Evolutionary conservation across 2,797 vertebrate species (phyloP).

Genomic region (Moxostoma hubbsi): DNA sequence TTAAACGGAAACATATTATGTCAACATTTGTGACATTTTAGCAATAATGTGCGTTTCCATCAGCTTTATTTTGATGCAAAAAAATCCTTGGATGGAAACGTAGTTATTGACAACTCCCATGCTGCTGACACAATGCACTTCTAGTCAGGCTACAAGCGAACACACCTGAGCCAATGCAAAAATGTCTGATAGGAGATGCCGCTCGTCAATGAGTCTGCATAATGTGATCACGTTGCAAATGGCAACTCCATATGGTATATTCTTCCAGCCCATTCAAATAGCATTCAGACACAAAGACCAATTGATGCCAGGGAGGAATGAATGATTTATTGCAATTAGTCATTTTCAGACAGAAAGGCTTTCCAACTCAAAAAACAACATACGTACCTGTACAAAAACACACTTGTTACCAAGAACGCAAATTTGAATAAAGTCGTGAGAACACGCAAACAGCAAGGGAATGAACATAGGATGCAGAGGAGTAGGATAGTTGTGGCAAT

Average conservation of each 20-base stretch:
- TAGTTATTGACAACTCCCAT: no score
- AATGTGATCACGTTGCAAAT: no score
- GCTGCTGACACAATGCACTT: no score
- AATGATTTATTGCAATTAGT: slow-evolving; percentile 82
- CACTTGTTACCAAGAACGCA: slow-evolving; percentile 81
- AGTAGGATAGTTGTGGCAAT: slow-evolving; percentile 61
- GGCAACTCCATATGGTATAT: background rate
- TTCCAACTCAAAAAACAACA: slow-evolving; percentile 79
- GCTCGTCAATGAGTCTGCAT: no score
- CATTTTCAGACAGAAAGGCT: slow-evolving; percentile 83
- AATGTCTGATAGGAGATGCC: no score
- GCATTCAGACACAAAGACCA: background rate
- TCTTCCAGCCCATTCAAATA: background rate
- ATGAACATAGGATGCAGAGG: slow-evolving; percentile 66
- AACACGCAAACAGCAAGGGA: slow-evolving; percentile 80
- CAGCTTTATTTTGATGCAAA: no score
- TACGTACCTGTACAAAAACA: slow-evolving; percentile 82
- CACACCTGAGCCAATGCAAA: no score
- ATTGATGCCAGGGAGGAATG: slow-evolving; percentile 69
- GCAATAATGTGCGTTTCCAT: no score
- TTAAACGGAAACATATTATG: no score
- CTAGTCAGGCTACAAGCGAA: no score
- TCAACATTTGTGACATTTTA: no score
- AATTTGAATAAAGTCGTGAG: slow-evolving; percentile 83
- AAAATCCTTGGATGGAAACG: no score